Percentiles rank a stretch among this genome's conserved stretches.
Evolutionary conservation across 2,888 invertebrate species (phyloP).

Genomic region (Erannis defoliaria): DNA sequence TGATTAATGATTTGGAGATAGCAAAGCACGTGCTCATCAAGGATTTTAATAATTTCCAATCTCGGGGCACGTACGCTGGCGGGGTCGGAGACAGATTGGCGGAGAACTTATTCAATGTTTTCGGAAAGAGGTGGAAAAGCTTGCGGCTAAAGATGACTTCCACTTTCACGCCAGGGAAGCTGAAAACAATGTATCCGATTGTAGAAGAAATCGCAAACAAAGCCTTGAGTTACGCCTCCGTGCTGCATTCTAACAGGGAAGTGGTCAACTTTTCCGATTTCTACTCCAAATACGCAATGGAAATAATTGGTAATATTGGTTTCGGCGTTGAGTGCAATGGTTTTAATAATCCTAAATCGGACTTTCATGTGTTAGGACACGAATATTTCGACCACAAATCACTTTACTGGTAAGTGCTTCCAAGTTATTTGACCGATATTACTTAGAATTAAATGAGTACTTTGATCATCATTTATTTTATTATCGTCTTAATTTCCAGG

Average conservation of each 20-base stretch:
- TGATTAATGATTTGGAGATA: conserved; percentile 88
- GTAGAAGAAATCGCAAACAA: conserved; percentile 86
- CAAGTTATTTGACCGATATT: not conserved
- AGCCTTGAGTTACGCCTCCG: conserved; percentile 75
- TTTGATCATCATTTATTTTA: not conserved
- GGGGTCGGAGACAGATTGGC: conserved; percentile 87
- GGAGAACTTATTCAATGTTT: conserved; percentile 86
- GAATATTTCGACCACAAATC: conserved; percentile 76
- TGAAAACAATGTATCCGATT: conserved; percentile 88
- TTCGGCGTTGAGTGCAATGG: conserved; percentile 88
- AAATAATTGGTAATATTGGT: conserved; percentile 87
- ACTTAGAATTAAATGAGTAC: not conserved
- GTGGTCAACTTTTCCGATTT: conserved; percentile 85
- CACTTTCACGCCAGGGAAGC: conserved; percentile 89
- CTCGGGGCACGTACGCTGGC: conserved; percentile 88
- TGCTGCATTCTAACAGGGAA: conserved; percentile 58
- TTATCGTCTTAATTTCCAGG: conserved; percentile 59
- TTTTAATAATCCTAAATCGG: conserved; percentile 82
- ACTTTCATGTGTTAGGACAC: conserved; percentile 80
- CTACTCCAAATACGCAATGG: conserved; percentile 87
- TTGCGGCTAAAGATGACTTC: conserved; percentile 88
- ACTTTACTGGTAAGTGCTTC: conserved; percentile 69
- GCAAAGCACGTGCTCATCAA: conserved; percentile 87
- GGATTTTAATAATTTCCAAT: conserved; percentile 89
- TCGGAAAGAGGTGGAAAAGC: conserved; percentile 88